Percentiles rank a stretch among this genome's conserved stretches.
Evolutionary conservation across 2,888 invertebrate genomes (phyloP).

Genomic region (Diploptera punctata): DNA sequence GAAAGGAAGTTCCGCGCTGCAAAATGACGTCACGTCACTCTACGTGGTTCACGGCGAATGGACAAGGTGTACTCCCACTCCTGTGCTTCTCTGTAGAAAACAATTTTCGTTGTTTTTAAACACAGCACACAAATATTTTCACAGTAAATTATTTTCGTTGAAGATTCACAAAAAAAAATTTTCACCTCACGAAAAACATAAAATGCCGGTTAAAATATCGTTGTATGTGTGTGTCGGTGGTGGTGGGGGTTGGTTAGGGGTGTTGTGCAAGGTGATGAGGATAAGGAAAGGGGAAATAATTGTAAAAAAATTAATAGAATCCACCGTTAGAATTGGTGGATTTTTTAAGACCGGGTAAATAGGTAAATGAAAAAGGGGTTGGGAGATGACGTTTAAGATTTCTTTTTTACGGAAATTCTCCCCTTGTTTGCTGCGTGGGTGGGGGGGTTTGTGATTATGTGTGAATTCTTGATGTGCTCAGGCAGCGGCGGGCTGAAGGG

Average conservation of each 20-base stretch:
- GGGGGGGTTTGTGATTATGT: constrained; percentile 5
- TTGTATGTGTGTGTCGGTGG: no score
- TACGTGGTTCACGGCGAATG: neutral
- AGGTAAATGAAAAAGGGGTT: neutral
- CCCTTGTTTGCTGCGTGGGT: neutral
- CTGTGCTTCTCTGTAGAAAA: no score
- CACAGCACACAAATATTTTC: neutral
- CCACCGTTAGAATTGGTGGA: neutral
- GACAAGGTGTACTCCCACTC: neutral
- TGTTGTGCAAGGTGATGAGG: constrained; percentile 21
- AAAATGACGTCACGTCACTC: constrained; percentile 1
- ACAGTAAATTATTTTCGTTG: neutral
- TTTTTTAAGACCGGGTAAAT: neutral
- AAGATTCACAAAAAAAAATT: neutral
- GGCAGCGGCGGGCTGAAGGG: constrained; percentile 24
- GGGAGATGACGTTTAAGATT: neutral
- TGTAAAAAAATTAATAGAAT: neutral
- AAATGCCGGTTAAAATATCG: no score
- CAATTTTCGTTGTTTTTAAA: constrained; percentile 1
- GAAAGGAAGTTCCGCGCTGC: constrained; percentile 20
- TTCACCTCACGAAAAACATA: neutral
- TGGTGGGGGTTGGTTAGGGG: neutral
- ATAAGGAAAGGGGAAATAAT: constrained; percentile 9
- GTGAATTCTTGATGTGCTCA: constrained; percentile 22
- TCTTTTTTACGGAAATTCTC: neutral